These are phyloP conservation scores for Caenorhabditis sp. DNA, from an alignment of 2,888 invertebrate genomes.

Conservation along the genomic window DNA sequence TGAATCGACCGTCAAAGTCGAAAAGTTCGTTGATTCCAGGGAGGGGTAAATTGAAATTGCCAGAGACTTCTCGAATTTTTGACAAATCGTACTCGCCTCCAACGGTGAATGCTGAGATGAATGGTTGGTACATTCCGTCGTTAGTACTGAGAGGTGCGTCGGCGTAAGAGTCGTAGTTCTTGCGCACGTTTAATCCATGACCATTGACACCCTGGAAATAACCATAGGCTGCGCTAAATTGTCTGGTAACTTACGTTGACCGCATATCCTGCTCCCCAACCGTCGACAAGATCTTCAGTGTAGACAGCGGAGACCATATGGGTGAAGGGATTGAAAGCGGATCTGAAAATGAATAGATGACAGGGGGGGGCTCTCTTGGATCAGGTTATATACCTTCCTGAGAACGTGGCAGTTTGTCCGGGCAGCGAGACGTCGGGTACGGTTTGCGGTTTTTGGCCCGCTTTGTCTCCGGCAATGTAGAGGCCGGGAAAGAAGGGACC, in stretches of 20 bases:
- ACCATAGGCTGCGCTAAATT: too few species aligned
- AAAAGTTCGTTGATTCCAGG: constrained; percentile 64
- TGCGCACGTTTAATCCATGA: constrained; percentile 55
- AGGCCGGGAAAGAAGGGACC: constrained; percentile 62
- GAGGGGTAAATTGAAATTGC: constrained; percentile 59
- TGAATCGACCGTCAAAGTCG: constrained; percentile 62
- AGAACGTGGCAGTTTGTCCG: constrained; percentile 55
- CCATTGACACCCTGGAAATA: constrained; percentile 61
- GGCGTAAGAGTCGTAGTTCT: constrained; percentile 62
- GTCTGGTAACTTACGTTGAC: constrained; percentile 61
- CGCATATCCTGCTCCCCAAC: constrained; percentile 64
- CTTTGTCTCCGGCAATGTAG: constrained; percentile 64
- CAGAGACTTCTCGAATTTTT: constrained; percentile 60
- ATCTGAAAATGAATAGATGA: constrained; percentile 26
- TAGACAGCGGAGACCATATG: constrained; percentile 60
- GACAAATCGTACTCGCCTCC: constrained; percentile 62
- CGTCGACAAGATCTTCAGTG: constrained; percentile 65
- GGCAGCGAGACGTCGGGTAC: constrained; percentile 61
- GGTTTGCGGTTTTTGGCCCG: constrained; percentile 58
- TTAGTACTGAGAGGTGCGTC: constrained; percentile 53
- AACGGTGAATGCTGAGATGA: constrained; percentile 47
- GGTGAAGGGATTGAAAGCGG: constrained; percentile 66
- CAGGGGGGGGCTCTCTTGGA: not conserved
- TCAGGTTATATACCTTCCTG: constrained; percentile 47
- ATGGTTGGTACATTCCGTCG: constrained; percentile 59